Conservation (phyloP, 2,113 vertebrate genomes). For the Thymallus thymallus region DNA sequence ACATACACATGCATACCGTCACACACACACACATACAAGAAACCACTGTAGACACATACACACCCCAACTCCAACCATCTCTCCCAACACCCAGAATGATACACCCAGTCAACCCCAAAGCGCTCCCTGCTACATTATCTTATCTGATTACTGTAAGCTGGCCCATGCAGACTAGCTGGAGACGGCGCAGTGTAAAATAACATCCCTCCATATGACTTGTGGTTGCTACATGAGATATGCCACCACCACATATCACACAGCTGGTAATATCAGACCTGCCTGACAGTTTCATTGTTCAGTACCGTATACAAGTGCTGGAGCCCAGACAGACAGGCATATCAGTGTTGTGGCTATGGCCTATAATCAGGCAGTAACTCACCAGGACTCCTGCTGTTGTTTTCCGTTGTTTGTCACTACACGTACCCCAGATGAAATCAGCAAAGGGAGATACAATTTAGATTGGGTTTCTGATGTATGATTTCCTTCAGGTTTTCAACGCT, state of each 20-base stretch:
- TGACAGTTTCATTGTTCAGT: constrained; percentile 32
- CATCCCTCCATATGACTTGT: constrained; percentile 70
- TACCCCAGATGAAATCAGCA: not conserved
- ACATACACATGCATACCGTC: not conserved
- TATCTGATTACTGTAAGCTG: constrained; percentile 68
- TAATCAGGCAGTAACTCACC: constrained; percentile 67
- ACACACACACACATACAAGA: no score
- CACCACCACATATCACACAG: constrained; percentile 59
- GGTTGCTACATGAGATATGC: constrained; percentile 72
- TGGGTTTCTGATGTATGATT: no score
- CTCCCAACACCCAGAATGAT: not conserved
- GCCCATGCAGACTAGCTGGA: constrained; percentile 65
- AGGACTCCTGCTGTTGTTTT: constrained; percentile 25
- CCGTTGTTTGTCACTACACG: not conserved
- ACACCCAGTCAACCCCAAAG: not conserved
- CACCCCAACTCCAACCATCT: not conserved
- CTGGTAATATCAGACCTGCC: constrained; percentile 63
- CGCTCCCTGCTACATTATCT: constrained; percentile 56
- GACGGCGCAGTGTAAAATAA: constrained; percentile 70
- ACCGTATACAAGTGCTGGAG: not conserved
- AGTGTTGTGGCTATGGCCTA: constrained; percentile 49
- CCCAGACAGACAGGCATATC: constrained; percentile 48
- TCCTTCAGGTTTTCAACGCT: not conserved
- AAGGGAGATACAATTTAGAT: not conserved
- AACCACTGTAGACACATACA: no score